These are phyloP conservation scores for Pimpla rufipes DNA, from an alignment of 2,888 invertebrate genomes.

Conservation along the genomic window DNA sequence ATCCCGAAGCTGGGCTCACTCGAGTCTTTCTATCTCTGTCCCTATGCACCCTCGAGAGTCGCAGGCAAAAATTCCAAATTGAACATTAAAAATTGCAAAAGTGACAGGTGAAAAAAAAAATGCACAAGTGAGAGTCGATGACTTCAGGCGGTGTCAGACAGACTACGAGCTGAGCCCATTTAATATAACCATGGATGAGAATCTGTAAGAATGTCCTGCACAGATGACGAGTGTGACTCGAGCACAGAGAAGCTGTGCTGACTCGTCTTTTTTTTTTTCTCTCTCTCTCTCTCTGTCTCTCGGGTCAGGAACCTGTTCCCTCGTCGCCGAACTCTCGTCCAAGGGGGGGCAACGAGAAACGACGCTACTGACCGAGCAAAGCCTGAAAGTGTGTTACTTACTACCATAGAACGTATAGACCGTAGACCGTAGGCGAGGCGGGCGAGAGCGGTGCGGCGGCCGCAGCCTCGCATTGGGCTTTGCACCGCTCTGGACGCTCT, in stretches of 20 bases:
- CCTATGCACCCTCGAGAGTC: too few species aligned
- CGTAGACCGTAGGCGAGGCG: not conserved
- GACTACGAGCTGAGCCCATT: too few species aligned
- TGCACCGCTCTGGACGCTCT: constrained; percentile 13
- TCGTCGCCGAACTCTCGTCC: constrained; percentile 68
- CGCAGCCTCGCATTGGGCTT: constrained; percentile 14
- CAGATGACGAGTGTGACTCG: not conserved
- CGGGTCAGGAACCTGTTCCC: constrained; percentile 84
- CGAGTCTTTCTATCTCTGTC: too few species aligned
- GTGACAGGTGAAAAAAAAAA: too few species aligned
- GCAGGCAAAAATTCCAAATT: too few species aligned
- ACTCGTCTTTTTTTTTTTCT: constrained; percentile 73
- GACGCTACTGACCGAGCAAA: constrained; percentile 46
- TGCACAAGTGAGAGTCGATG: too few species aligned
- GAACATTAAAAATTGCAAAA: too few species aligned
- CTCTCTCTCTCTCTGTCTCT: constrained; percentile 63
- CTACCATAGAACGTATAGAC: too few species aligned
- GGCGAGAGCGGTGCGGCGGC: not conserved
- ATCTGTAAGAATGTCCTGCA: not conserved
- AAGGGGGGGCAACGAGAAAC: constrained; percentile 5
- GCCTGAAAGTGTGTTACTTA: constrained; percentile 45
- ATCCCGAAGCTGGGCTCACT: too few species aligned
- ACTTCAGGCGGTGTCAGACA: too few species aligned
- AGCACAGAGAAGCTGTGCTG: not conserved
- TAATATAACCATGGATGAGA: not conserved